Evolutionary conservation across 2,888 invertebrate genomes (phyloP), one percentile per base, ranked within the genome.

Genomic region (Tetrapedia diversipes): DNA sequence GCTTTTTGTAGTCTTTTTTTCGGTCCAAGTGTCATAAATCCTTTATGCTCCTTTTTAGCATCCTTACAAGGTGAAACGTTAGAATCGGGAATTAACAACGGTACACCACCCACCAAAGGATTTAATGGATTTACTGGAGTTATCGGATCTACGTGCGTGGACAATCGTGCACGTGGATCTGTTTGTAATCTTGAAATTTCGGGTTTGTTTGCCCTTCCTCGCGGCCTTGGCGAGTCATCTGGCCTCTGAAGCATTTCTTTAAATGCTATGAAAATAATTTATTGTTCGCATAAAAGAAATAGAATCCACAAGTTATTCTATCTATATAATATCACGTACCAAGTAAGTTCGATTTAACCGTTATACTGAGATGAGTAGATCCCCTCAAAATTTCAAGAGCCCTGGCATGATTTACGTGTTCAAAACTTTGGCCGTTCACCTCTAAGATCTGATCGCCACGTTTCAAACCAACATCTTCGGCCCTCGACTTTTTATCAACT

Each of bases 371-470:
- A 93, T 99, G 99, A 59, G 99, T 99, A 59, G 98, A 97, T 73
- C 97, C 96, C 82, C 96, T 95, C 19, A 99, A 94, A 79, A 99
- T 96, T 92, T 99, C 99, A 92, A 98, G 94, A 11, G 99, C 99
- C 89, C 96, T 95, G 56, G 96, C 95, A 91, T 97, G 96, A 86
- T 96, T 97, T 57, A 99, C 97, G 92, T 98, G 97, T 89, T 97
- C 96, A 92, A 99, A 98, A 88, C 97, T 98, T 91, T 98, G 98
- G 34, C 98, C 98, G 92, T 99, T 99, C 0, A 99, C 98, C 93
- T 99, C 98, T 84, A 99, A 93, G 79, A 99, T 97, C 93, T 99
- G 99, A 93, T 99, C 99, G 47, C 99, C 99, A 65, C 98, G 94
- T 92, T 99, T 98, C 60, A 99, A 93, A 0, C 99, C 99, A 29